Conservation (phyloP, 2,888 invertebrate species). For the Leucophora obtusa region DNA sequence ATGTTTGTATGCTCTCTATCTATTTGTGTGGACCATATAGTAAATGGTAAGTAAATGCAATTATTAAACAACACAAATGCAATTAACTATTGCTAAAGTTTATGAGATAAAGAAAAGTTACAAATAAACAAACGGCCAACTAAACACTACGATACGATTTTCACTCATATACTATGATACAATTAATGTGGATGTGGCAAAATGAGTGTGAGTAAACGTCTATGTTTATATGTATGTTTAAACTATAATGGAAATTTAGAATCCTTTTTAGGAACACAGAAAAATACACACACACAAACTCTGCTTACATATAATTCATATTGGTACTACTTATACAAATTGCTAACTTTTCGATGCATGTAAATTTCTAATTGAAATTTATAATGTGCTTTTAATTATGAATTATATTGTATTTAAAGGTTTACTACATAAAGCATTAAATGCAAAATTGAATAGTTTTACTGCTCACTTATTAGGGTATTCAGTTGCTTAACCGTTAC, state of each 20-base stretch:
- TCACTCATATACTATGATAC: background rate
- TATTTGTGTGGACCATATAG: slow-evolving; percentile 7
- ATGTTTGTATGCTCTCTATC: background rate
- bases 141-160: background rate
- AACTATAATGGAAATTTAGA: background rate
- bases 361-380: too few relatives aligned
- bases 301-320: too few relatives aligned
- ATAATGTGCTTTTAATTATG: too few relatives aligned
- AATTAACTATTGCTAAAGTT: slow-evolving; percentile 38
- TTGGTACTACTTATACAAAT: background rate
- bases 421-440: too few relatives aligned
- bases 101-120: slow-evolving; percentile 8
- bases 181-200: background rate
- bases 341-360: background rate
- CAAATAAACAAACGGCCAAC: slow-evolving; percentile 2
- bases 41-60: slow-evolving; percentile 26
- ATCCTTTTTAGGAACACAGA: background rate
- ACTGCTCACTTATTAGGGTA: too few relatives aligned
- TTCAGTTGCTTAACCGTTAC: too few relatives aligned
- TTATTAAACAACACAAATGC: slow-evolving; percentile 38
- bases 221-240: too few relatives aligned
- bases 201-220: background rate
- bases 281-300: background rate
- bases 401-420: too few relatives aligned
- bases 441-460: too few relatives aligned